Base-by-base conservation (phyloP, 2,888 invertebrate genomes). In the Disparrhopalites patrizii region DNA sequence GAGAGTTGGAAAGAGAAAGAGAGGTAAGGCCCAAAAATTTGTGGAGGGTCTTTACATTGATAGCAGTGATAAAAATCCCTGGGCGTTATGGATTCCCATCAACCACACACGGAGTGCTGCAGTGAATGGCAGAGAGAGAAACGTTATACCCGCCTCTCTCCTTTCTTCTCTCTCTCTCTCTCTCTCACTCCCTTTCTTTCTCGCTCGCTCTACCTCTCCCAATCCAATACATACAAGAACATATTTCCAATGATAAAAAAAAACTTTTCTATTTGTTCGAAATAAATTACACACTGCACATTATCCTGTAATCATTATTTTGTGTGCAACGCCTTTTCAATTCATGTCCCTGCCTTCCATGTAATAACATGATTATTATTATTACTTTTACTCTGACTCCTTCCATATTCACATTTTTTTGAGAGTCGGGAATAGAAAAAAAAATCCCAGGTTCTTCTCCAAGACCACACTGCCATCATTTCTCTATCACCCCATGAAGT, bases 1-100 rank as follows among this genome's bases (percentile, higher is more conserved):
- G 28, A 15, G n/a, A 23, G 20, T 15, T 55, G 15, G 8, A 33
- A 20, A 33, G 33, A 55, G 30, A 28, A 8, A 54, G 8, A 30
- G 33, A 33, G 33, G 47, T 20, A 47, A 47, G 25, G 20, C 47
- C 20, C 20, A 47, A 23, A 25, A 47, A 47, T 47, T 23, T 47
- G 47, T 47, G 47, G 47, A 47, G 47, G 47, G 47, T 47, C 47
- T 47, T n/a, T n/a, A n/a, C n/a, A n/a, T n/a, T n/a, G n/a, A n/a
- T n/a, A n/a, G 23, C 20, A 25, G 20, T 23, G 23, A 47, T 47
- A 47, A 47, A 47, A 25, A 7, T 23, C 7, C 13, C 23, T 15
- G 47, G 47, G 47, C 47, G 47, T 47, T 47, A 47, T 47, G 47
- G 47, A 47, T 23, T 47, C 47, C 47, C 47, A 47, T 47, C 47